phyloP scores from a whole-genome alignment of 2,888 invertebrate species.

The Caenorhabditis sulstoni region DNA sequence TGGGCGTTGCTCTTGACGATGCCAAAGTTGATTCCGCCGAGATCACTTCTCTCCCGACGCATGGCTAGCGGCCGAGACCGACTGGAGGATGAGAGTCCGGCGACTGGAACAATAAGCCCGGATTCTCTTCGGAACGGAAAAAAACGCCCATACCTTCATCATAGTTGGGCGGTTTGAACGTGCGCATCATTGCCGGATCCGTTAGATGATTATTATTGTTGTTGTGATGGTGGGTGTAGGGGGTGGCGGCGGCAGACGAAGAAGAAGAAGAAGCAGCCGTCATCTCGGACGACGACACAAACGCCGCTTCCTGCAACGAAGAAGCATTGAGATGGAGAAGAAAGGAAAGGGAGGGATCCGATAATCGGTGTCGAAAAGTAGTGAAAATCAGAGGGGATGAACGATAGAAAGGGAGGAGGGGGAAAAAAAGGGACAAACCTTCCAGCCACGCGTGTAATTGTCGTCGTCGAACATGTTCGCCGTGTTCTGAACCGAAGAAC shows the following conservation, averaged over 20 bases:
- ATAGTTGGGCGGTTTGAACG: slow-evolving; percentile 63
- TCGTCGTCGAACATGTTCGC: slow-evolving; percentile 60
- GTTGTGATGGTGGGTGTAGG: slow-evolving; percentile 43
- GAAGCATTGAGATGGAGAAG: slow-evolving; percentile 12
- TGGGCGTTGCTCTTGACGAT: slow-evolving; percentile 49
- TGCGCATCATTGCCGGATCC: slow-evolving; percentile 57
- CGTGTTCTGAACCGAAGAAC: slow-evolving; percentile 21
- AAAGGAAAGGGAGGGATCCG: slow-evolving; percentile 20
- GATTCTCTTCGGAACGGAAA: background rate
- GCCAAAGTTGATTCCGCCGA: slow-evolving; percentile 50
- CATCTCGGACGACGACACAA: background rate
- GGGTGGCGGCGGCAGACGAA: slow-evolving; percentile 8
- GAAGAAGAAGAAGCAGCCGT: slow-evolving; percentile 13
- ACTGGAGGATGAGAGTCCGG: slow-evolving; percentile 35
- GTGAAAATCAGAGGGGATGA: slow-evolving; percentile 25
- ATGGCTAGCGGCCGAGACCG: slow-evolving; percentile 65
- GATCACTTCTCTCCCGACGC: slow-evolving; percentile 71
- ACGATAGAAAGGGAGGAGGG: slow-evolving; percentile 1
- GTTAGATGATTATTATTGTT: slow-evolving; percentile 49
- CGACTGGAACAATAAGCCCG: slow-evolving; percentile 20
- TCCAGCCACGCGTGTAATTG: slow-evolving; percentile 63
- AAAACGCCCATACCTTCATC: slow-evolving; percentile 45
- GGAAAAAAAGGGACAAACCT: slow-evolving; percentile 41
- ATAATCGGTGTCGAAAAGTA: slow-evolving; percentile 36
- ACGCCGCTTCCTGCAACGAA: slow-evolving; percentile 10